Evolutionary conservation across 2,888 invertebrate species (phyloP).

Genomic region (Ramazzottius varieornatus): DNA sequence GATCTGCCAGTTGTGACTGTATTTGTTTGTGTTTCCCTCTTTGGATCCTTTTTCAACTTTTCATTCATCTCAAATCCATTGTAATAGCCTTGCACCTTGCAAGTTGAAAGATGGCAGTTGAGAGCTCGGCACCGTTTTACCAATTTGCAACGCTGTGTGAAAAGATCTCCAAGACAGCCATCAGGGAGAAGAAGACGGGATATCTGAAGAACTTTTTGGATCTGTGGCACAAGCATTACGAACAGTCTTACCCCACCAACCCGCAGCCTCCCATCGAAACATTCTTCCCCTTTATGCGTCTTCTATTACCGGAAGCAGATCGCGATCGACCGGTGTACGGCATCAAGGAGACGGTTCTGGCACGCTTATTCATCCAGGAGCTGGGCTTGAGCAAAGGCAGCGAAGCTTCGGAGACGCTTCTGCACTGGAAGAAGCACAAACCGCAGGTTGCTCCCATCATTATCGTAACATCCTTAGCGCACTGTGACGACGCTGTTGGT

Average conservation of each 20-base stretch:
- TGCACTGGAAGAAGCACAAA: constrained; percentile 5
- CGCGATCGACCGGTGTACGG: constrained; percentile 53
- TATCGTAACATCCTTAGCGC: too few species aligned
- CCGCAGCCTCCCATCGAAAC: constrained; percentile 9
- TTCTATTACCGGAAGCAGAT: constrained; percentile 51
- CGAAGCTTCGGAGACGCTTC: not conserved
- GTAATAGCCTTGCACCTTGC: too few species aligned
- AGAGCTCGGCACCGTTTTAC: too few species aligned
- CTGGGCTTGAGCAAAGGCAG: constrained; percentile 5
- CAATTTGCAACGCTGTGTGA: too few species aligned
- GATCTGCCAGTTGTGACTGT: too few species aligned
- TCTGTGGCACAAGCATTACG: not conserved
- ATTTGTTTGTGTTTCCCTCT: too few species aligned
- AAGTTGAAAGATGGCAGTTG: too few species aligned
- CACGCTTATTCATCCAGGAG: constrained; percentile 3
- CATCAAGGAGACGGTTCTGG: constrained; percentile 35
- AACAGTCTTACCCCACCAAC: not conserved
- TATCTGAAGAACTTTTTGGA: not conserved
- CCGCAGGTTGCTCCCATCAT: not conserved
- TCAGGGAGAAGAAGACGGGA: not conserved
- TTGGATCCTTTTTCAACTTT: too few species aligned
- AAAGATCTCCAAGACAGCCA: too few species aligned
- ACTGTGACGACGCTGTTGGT: too few species aligned
- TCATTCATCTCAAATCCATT: too few species aligned
- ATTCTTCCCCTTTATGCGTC: constrained; percentile 42